Percentiles rank a stretch among this genome's conserved stretches.
Evolutionary conservation across 1,140 invertebrate genomes (phyloP).

Genomic region (Pseudachorutes palmiensis): DNA sequence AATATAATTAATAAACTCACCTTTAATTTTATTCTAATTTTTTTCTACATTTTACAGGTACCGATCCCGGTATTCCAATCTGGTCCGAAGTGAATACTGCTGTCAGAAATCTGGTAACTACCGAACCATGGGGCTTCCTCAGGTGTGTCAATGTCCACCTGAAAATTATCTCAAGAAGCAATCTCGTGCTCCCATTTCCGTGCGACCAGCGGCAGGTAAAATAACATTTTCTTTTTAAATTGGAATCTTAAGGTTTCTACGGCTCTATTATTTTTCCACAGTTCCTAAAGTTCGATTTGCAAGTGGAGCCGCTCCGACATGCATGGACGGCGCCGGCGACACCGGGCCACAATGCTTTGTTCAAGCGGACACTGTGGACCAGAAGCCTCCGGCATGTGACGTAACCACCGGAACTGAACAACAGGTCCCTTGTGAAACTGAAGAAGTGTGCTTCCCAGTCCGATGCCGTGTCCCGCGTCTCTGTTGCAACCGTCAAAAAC

Average conservation of each 20-base stretch:
- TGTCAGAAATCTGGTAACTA: constrained; percentile 21
- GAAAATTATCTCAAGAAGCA: constrained; percentile 31
- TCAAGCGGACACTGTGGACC: too few relatives aligned
- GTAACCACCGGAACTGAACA: not conserved
- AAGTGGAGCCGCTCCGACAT: not conserved
- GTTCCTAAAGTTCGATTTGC: constrained; percentile 18
- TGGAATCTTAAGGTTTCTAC: not conserved
- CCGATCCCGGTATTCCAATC: constrained; percentile 23
- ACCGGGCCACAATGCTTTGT: too few relatives aligned
- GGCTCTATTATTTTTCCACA: not conserved
- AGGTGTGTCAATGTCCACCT: constrained; percentile 25
- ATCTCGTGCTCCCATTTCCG: constrained; percentile 25
- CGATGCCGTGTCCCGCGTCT: not conserved
- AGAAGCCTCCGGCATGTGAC: too few relatives aligned
- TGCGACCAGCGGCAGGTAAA: constrained; percentile 21
- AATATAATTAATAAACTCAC: not conserved
- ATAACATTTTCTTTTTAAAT: not conserved
- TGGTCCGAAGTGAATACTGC: constrained; percentile 25
- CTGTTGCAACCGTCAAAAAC: constrained; percentile 26
- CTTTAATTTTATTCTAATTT: not conserved
- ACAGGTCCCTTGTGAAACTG: not conserved
- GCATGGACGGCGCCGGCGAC: not conserved
- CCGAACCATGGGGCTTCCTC: constrained; percentile 29
- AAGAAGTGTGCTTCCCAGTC: not conserved
- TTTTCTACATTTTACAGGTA: constrained; percentile 23